phyloP scores from a whole-genome alignment of 2,888 invertebrate genomes.

The Drosophila birchii region DNA sequence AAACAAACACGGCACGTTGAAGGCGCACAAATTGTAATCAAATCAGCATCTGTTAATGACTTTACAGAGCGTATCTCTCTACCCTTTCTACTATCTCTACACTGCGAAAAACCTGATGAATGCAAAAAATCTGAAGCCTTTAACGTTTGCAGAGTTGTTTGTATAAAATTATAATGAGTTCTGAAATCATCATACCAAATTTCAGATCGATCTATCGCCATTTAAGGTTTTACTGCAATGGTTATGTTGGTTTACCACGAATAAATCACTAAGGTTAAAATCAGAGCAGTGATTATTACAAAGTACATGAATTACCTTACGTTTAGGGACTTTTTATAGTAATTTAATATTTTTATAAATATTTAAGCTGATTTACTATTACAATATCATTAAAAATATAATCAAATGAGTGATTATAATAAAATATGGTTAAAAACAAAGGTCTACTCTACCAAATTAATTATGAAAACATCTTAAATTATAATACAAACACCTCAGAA shows the following conservation, averaged over 20 bases:
- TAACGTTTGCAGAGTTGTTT: neutral
- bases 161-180: neutral
- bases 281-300: no score
- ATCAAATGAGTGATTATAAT: neutral
- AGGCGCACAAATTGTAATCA: conserved; percentile 57
- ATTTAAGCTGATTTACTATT: neutral
- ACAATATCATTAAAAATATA: neutral
- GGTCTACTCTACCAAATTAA: neutral
- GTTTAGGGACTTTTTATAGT: neutral
- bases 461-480: neutral
- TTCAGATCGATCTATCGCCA: neutral
- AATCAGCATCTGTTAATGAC: conserved; percentile 72
- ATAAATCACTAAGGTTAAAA: neutral
- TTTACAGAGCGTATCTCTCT: conserved; percentile 56
- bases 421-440: neutral
- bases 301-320: neutral
- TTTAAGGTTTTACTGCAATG: neutral
- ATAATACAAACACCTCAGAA: neutral
- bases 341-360: neutral
- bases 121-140: no score
- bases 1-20: conserved; percentile 4
- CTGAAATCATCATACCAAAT: no score
- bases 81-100: conserved; percentile 4
- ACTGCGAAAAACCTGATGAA: neutral
- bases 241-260: no score